Evolutionary conservation across 2,888 invertebrate species (phyloP).

Genomic region (Drosophila limbata): DNA sequence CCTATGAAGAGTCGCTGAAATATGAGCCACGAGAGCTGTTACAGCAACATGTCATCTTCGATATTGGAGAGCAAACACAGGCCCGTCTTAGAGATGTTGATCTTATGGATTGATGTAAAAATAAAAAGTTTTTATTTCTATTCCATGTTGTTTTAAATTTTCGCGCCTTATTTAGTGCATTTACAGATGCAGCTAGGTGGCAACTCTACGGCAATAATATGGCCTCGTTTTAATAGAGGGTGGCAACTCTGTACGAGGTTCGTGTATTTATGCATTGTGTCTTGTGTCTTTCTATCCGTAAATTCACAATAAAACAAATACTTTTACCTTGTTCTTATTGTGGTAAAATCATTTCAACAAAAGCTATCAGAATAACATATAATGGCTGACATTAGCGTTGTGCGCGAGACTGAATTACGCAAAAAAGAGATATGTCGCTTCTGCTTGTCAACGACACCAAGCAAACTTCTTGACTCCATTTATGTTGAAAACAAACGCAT

Average conservation of each 20-base stretch:
- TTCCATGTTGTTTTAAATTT: constrained; percentile 7
- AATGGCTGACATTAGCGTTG: constrained; percentile 45
- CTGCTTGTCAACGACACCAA: constrained; percentile 88
- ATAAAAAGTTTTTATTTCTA: constrained; percentile 5
- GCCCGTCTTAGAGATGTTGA: constrained; percentile 88
- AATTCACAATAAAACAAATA: constrained; percentile 24
- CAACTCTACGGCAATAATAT: constrained; percentile 21
- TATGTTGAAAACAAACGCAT: constrained; percentile 87
- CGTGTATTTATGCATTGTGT: constrained; percentile 62
- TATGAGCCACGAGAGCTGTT: constrained; percentile 92
- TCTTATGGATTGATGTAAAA: constrained; percentile 38
- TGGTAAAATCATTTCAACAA: background rate
- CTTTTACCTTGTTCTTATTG: constrained; percentile 4
- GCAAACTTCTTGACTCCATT: constrained; percentile 88
- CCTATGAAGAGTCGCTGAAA: constrained; percentile 95
- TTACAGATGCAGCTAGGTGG: constrained; percentile 18
- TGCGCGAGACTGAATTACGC: constrained; percentile 86
- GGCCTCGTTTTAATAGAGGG: background rate
- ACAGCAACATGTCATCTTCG: constrained; percentile 93
- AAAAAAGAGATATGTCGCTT: constrained; percentile 90
- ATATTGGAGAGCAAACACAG: constrained; percentile 92
- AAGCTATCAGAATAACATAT: constrained; percentile 14
- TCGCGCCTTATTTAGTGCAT: constrained; percentile 13
- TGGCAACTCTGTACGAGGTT: constrained; percentile 49
- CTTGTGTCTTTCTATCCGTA: constrained; percentile 30